Percentiles rank a stretch among this genome's conserved stretches.
Conservation (phyloP, 1,140 invertebrate genomes). For the Gerris buenoi region DNA sequence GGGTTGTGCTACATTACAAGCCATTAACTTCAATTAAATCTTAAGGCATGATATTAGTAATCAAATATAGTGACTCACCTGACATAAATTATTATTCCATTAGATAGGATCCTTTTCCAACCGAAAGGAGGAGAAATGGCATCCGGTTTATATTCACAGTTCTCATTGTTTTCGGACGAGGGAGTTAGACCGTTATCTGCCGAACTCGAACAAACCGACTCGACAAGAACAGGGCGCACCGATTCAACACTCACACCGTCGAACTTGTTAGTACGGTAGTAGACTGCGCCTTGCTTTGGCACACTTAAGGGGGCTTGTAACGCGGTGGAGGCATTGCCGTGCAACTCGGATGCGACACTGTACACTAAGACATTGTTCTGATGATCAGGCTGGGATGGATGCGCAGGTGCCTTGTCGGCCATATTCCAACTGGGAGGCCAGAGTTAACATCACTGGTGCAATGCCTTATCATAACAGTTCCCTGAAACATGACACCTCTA, state of each 20-base stretch:
- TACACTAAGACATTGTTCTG: conserved; percentile 17
- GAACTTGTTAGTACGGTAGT: not conserved
- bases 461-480: conserved; percentile 16
- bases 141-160: conserved; percentile 28
- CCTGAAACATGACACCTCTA: conserved; percentile 12
- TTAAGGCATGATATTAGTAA: no score
- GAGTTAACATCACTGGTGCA: conserved; percentile 17
- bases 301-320: conserved; percentile 13
- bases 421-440: conserved; percentile 15
- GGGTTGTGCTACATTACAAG: no score
- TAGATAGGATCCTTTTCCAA: conserved; percentile 37
- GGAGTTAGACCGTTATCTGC: conserved; percentile 27
- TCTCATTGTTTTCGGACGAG: conserved; percentile 21
- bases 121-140: conserved; percentile 35
- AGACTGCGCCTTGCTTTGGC: not conserved
- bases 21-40: no score
- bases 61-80: conserved; percentile 31
- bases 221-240: conserved; percentile 32
- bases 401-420: conserved; percentile 17
- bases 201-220: conserved; percentile 33
- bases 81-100: conserved; percentile 38
- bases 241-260: conserved; percentile 28
- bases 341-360: conserved; percentile 11
- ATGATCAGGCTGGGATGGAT: not conserved
- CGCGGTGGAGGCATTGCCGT: not conserved